Conservation (phyloP, 2,797 vertebrate genomes). For the Tangara arthus region DNA sequence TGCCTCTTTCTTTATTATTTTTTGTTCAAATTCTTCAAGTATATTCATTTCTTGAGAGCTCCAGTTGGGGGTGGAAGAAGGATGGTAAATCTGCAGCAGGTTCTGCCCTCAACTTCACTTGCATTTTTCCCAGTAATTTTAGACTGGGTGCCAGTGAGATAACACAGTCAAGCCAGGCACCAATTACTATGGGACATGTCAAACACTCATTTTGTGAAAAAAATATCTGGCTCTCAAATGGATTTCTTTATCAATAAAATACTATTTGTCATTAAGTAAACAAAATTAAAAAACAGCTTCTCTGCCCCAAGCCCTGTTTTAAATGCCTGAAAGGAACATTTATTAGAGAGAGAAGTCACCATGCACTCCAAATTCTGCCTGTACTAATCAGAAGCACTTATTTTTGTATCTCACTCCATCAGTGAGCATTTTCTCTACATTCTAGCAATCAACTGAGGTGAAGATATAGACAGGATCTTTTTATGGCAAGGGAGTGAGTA, state of each 20-base stretch:
- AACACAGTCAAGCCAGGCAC: not conserved
- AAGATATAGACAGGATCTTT: not conserved
- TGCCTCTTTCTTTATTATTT: not conserved
- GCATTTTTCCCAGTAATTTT: not conserved
- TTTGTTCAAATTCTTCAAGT: not conserved
- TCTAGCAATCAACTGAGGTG: slow-evolving; percentile 19
- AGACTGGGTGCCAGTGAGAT: not conserved
- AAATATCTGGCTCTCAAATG: not conserved
- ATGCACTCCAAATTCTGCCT: not conserved
- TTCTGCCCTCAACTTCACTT: not conserved
- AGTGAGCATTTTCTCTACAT: not conserved
- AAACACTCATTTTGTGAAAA: not conserved
- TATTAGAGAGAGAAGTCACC: not conserved
- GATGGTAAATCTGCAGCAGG: not conserved
- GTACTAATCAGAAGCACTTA: not conserved
- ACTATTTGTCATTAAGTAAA: not conserved
- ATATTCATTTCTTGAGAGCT: not conserved
- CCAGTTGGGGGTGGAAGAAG: not conserved
- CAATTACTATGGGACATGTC: not conserved
- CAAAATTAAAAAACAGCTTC: not conserved
- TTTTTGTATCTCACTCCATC: not conserved
- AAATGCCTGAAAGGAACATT: not conserved
- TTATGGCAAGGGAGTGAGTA: not conserved
- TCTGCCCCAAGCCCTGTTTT: not conserved
- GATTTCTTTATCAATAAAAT: not conserved